Percentiles rank a stretch among this genome's conserved stretches.
Evolutionary conservation across 2,797 vertebrate genomes (phyloP).

Genomic region (Morelia viridis): DNA sequence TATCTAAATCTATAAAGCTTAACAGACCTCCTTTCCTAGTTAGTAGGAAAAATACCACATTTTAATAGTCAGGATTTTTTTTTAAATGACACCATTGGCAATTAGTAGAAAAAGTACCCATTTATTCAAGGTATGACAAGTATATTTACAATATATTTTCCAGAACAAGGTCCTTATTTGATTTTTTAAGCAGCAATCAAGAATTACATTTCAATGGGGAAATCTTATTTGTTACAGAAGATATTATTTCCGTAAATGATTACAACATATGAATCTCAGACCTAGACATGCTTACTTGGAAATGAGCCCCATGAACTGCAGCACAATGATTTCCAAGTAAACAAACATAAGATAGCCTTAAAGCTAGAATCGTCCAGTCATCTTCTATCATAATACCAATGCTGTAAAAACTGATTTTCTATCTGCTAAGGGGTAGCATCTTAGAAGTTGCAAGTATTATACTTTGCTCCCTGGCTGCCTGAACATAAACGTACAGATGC

Average conservation of each 20-base stretch:
- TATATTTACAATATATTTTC: constrained; percentile 75
- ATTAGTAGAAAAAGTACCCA: constrained; percentile 74
- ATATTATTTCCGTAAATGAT: constrained; percentile 57
- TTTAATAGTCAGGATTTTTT: background rate
- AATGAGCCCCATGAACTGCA: background rate
- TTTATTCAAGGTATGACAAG: constrained; percentile 81
- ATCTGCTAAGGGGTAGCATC: constrained; percentile 36
- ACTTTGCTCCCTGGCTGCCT: background rate
- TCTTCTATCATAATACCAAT: constrained; percentile 56
- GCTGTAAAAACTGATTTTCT: constrained; percentile 35
- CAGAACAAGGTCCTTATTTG: constrained; percentile 60
- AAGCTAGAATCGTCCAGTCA: constrained; percentile 65
- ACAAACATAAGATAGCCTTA: constrained; percentile 46
- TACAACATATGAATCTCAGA: background rate
- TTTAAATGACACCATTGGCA: constrained; percentile 46
- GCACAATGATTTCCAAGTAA: background rate
- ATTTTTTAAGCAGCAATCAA: constrained; percentile 70
- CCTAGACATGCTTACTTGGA: background rate
- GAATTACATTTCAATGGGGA: constrained; percentile 70
- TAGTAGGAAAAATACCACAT: background rate
- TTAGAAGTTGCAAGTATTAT: constrained; percentile 14
- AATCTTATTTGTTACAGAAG: constrained; percentile 71
- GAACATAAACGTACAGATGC: background rate
- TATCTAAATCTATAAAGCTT: background rate
- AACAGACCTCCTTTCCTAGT: background rate